phyloP scores from a whole-genome alignment of 2,888 invertebrate species.

The Meta bourneti region DNA sequence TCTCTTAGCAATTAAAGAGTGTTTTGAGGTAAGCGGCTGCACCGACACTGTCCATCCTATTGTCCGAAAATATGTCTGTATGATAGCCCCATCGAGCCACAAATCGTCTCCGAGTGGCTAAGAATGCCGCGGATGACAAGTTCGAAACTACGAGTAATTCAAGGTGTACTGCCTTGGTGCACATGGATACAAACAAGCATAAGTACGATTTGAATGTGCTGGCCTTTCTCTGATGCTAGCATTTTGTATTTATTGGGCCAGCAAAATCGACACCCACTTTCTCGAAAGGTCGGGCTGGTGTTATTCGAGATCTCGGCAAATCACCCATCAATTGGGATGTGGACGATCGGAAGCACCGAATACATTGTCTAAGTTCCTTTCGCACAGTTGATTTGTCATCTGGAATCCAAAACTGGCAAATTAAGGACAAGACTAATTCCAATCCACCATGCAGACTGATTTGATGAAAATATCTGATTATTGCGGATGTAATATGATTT shows the following conservation, averaged over 20 bases:
- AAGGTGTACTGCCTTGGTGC: not conserved
- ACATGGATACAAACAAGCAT: conserved; percentile 7
- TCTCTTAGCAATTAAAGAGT: not conserved
- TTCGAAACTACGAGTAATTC: not conserved
- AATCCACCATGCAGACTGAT: too few species aligned
- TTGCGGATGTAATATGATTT: too few species aligned
- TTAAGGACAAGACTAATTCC: too few species aligned
- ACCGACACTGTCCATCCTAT: conserved; percentile 3
- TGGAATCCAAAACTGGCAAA: too few species aligned
- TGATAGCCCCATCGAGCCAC: conserved; percentile 5
- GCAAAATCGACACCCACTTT: conserved; percentile 14
- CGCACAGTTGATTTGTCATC: too few species aligned
- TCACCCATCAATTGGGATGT: too few species aligned
- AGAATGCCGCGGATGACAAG: not conserved
- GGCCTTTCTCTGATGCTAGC: conserved; percentile 32
- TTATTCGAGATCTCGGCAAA: not conserved
- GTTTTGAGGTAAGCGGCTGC: not conserved
- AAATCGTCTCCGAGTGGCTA: conserved; percentile 10
- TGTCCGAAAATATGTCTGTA: not conserved
- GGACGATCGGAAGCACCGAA: too few species aligned
- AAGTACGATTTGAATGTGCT: too few species aligned
- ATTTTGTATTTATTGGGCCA: conserved; percentile 2
- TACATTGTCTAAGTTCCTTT: too few species aligned
- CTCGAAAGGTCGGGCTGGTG: not conserved
- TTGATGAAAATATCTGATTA: too few species aligned